phyloP scores from a whole-genome alignment of 2,113 vertebrate species.

The Atrichornis clamosus region DNA sequence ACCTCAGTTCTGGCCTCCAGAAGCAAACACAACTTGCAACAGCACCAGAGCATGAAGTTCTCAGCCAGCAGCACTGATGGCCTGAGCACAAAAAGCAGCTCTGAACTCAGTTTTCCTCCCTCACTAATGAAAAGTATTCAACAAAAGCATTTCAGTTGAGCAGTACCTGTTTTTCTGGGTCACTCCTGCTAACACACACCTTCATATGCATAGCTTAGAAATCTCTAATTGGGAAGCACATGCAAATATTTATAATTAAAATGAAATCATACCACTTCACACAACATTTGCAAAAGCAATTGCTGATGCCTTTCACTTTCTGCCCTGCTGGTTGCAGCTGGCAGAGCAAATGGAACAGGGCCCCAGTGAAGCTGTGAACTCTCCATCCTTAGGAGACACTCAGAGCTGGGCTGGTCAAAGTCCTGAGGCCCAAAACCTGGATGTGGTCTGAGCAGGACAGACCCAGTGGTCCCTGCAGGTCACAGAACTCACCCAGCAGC shows the following conservation, averaged over 20 bases:
- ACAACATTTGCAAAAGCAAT: neutral
- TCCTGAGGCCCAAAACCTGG: neutral
- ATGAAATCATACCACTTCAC: neutral
- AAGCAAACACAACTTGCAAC: neutral
- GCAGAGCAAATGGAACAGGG: neutral
- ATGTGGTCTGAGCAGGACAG: neutral
- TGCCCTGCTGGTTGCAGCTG: neutral
- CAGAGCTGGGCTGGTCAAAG: neutral
- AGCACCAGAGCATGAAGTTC: neutral
- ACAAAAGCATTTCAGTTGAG: neutral
- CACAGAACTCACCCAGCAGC: neutral
- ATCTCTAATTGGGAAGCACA: neutral
- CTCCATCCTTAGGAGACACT: neutral
- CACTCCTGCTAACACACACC: neutral
- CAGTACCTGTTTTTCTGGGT: conserved; percentile 15
- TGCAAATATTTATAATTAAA: neutral
- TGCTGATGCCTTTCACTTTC: neutral
- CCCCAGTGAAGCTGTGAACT: fast-evolving
- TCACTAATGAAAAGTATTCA: neutral
- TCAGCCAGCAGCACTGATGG: neutral
- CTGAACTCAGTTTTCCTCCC: neutral
- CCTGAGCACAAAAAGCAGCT: neutral
- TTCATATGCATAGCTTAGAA: neutral
- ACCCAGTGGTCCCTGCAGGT: neutral
- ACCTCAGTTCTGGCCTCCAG: neutral